Evolutionary conservation across 2,888 invertebrate genomes (phyloP).

Genomic region (Cordilura impudica): DNA sequence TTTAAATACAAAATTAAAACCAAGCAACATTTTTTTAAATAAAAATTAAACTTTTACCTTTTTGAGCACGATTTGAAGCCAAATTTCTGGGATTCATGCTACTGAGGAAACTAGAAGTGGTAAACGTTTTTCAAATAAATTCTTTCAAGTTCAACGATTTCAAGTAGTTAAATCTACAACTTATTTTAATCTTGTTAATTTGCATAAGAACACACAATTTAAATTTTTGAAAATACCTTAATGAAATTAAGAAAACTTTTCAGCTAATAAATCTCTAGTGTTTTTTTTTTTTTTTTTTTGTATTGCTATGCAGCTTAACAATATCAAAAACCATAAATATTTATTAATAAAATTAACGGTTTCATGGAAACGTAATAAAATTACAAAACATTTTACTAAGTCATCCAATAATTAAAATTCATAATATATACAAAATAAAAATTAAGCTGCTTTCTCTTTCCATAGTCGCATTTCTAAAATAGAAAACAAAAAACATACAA

Average conservation of each 20-base stretch:
- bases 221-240: constrained; percentile 12
- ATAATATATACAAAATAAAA: constrained; percentile 46
- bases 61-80: too few relatives aligned
- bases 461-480: background rate
- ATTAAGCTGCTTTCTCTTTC: constrained; percentile 50
- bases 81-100: too few relatives aligned
- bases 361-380: constrained; percentile 67
- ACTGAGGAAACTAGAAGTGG: too few relatives aligned
- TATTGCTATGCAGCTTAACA: constrained; percentile 21
- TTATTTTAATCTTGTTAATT: constrained; percentile 52
- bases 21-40: too few relatives aligned
- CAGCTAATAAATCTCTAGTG: constrained; percentile 54
- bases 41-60: too few relatives aligned
- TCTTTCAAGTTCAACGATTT: background rate
- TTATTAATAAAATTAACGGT: constrained; percentile 75
- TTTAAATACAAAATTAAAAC: too few relatives aligned
- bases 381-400: constrained; percentile 66
- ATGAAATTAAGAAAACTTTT: constrained; percentile 55
- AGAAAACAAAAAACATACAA: constrained; percentile 17
- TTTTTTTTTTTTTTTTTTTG: too few relatives aligned
- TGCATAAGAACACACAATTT: constrained; percentile 49
- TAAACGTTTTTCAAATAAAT: too few relatives aligned
- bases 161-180: background rate
- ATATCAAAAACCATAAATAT: constrained; percentile 71
- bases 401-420: constrained; percentile 74